phyloP scores from a whole-genome alignment of 2,888 invertebrate genomes.

The Pachycephus smyrnensis region DNA sequence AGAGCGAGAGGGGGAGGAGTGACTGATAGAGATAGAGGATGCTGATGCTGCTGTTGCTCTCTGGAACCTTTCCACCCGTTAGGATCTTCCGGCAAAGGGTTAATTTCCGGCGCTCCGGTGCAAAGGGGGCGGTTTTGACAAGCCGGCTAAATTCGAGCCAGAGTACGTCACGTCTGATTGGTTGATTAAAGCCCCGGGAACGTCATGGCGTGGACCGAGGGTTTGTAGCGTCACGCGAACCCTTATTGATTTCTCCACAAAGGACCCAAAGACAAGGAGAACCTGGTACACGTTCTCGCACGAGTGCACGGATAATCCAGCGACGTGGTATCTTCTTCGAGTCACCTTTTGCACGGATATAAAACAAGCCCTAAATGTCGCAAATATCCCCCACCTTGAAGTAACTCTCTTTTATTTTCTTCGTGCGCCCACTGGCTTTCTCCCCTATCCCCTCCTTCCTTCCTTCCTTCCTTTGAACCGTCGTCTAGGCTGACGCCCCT shows the following conservation, averaged over 20 bases:
- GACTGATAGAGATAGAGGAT: conserved; percentile 12
- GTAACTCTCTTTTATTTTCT: background rate
- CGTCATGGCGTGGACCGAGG: background rate
- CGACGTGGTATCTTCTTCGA: background rate
- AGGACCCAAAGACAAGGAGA: conserved; percentile 25
- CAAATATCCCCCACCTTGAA: background rate
- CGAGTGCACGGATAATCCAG: conserved; percentile 17
- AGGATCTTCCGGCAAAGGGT: conserved; percentile 25
- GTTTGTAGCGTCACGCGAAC: background rate
- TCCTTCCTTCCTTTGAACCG: background rate
- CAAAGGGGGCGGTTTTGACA: conserved; percentile 15
- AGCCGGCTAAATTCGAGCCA: background rate
- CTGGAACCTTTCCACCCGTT: background rate
- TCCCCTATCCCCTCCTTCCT: too few species aligned
- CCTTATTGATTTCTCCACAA: conserved; percentile 26
- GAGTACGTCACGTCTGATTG: conserved; percentile 22
- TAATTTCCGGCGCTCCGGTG: conserved; percentile 35
- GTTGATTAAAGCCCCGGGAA: conserved; percentile 24
- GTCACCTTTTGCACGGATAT: background rate
- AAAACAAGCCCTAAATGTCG: background rate
- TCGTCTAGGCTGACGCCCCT: background rate
- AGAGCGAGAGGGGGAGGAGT: background rate
- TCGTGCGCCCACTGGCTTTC: background rate
- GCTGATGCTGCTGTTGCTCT: background rate
- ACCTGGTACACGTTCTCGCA: conserved; percentile 12